Evolutionary conservation across 2,888 invertebrate genomes (phyloP).

Genomic region (Stictocephala bisonia): DNA sequence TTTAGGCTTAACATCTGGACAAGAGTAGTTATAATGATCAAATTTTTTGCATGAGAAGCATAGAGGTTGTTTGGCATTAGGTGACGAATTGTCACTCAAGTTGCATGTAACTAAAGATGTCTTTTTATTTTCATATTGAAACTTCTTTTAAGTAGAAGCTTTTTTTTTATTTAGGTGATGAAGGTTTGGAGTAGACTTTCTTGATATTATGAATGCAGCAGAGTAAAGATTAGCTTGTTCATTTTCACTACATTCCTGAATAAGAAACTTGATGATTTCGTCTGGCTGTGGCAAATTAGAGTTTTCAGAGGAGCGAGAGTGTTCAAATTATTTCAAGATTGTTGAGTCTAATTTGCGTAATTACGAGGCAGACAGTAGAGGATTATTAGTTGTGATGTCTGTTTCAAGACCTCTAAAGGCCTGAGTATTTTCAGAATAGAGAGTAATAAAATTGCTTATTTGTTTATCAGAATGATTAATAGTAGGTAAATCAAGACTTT

Average conservation of each 20-base stretch:
- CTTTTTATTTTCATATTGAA: too few species aligned
- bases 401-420: background rate
- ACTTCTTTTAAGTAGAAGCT: too few species aligned
- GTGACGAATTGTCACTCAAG: too few species aligned
- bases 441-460: conserved; percentile 33
- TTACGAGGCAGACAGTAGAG: conserved; percentile 10
- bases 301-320: background rate
- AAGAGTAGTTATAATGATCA: conserved; percentile 16
- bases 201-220: background rate
- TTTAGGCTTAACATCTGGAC: background rate
- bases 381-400: conserved; percentile 27
- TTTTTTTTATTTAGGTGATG: too few species aligned
- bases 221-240: conserved; percentile 25
- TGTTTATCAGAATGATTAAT: conserved; percentile 20
- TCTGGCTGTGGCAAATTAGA: background rate
- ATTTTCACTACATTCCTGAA: conserved; percentile 18
- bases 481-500: conserved; percentile 22
- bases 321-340: conserved; percentile 12
- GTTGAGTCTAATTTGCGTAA: conserved; percentile 5
- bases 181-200: too few species aligned
- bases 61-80: background rate
- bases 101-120: too few species aligned
- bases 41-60: conserved; percentile 12
- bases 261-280: conserved; percentile 4
- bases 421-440: conserved; percentile 12